phyloP scores from a whole-genome alignment of 2,113 vertebrate species.

The Athene cunicularia region DNA sequence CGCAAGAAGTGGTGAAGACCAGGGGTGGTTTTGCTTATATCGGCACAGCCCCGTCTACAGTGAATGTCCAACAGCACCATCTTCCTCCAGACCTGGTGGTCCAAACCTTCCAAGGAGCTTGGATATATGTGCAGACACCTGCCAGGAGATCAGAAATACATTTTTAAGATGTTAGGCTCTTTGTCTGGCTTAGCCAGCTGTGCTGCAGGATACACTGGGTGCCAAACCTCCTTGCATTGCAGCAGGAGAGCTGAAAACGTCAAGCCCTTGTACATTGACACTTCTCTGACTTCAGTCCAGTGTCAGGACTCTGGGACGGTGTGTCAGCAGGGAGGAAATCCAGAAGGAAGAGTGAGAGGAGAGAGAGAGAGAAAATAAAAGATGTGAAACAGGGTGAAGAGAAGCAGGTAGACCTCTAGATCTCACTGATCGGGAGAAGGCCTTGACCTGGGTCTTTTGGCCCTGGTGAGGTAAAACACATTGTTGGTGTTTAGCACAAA shows the following conservation, averaged over 20 bases:
- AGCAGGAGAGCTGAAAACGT: neutral
- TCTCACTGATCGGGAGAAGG: neutral
- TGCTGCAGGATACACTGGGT: neutral
- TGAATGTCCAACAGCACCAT: neutral
- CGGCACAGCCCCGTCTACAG: neutral
- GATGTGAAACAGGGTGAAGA: neutral
- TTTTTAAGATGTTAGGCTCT: neutral
- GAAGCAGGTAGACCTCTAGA: neutral
- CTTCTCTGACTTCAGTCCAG: neutral
- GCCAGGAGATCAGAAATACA: neutral
- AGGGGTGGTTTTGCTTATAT: neutral
- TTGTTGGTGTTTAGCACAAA: neutral
- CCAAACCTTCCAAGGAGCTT: neutral
- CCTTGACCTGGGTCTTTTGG: neutral
- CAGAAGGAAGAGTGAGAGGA: neutral
- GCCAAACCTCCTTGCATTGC: neutral
- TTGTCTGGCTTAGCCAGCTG: neutral
- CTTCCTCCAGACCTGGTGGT: neutral
- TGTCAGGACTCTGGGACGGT: neutral
- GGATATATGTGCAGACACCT: neutral
- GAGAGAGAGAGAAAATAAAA: neutral
- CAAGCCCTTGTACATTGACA: neutral
- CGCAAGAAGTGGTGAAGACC: neutral
- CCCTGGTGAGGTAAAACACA: neutral
- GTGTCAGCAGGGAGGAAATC: neutral